Evolutionary conservation across 1,140 invertebrate genomes (phyloP).

Genomic region (Harpegnathos saltator): DNA sequence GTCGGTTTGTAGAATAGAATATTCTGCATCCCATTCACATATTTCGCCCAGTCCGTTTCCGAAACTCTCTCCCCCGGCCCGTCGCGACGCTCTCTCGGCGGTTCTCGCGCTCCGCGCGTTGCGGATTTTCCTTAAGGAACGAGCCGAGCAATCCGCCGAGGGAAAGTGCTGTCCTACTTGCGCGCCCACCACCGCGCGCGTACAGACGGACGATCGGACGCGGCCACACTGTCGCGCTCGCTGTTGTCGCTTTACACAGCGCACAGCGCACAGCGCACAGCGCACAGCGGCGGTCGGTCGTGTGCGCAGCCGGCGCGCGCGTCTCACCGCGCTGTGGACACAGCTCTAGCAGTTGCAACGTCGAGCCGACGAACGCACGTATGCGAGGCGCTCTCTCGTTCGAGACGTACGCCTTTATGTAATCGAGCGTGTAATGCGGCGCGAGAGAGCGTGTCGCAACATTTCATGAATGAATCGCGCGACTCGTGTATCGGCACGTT

Average conservation of each 20-base stretch:
- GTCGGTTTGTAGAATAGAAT: too few relatives aligned
- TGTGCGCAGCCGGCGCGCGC: too few relatives aligned
- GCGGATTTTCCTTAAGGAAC: conserved; percentile 47
- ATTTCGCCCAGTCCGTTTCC: background rate
- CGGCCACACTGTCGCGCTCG: background rate
- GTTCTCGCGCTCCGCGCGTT: conserved; percentile 7
- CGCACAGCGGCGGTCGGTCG: too few relatives aligned
- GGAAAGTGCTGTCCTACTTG: conserved; percentile 70
- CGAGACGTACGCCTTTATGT: conserved; percentile 62
- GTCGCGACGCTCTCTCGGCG: background rate
- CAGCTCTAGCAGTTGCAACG: conserved; percentile 30
- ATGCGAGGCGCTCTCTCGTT: conserved; percentile 44
- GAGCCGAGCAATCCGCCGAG: conserved; percentile 53
- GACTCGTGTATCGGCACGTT: conserved; percentile 22
- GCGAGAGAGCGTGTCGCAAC: conserved; percentile 63
- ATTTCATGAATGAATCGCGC: conserved; percentile 66
- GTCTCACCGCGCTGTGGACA: too few relatives aligned
- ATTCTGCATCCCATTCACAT: background rate
- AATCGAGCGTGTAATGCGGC: conserved; percentile 61
- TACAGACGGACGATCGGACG: conserved; percentile 19
- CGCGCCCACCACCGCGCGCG: conserved; percentile 32
- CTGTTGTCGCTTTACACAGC: conserved; percentile 1
- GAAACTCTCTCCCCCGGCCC: background rate
- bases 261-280: too few relatives aligned
- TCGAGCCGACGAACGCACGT: conserved; percentile 47